Evolutionary conservation across 2,113 vertebrate genomes (phyloP), one percentile per base, ranked within the genome.

Genomic region (Tupaia chinensis): DNA sequence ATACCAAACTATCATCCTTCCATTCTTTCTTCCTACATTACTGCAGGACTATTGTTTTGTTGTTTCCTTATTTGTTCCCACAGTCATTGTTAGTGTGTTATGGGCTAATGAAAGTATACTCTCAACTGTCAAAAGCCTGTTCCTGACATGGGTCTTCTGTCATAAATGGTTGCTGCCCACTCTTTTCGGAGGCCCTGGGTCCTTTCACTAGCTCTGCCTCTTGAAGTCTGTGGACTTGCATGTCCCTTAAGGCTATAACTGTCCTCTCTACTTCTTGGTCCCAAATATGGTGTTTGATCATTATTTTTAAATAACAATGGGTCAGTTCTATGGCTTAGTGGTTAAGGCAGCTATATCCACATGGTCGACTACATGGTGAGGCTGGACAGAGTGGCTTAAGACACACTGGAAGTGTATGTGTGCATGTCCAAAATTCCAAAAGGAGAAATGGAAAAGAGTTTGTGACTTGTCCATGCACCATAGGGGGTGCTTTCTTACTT

Each of bases 111-210:
- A 65, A 0, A 84, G 9, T 16, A 56, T 20, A 22, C 2, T 56
- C 5, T 9, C 23, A 58, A 61, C 3, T 27, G 29, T 44, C 6
- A 61, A 9, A 79, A 63, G 54, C 13, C 12, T 66, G 5, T 56
- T 20, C 20, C 12, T 2, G 3, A 3, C 15, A 22, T 2, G 7
- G 13, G 1, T 4, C 5, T 10, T 32, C 23, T n/a, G 0, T 27
- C 85, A 11, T 14, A 68, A 60, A 63, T 56, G 68, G 29, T 17
- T 10, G 0, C 29, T 72, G 14, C 6, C 22, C 8, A 66, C 29
- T 85, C 13, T 66, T 22, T 68, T 9, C 54, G 23, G 4, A 44
- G 20, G n/a, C 25, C 73, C 44, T 4, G 4, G 5, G 1, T n/a
- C 4, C 66, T 79, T 73, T 22, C 19, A 25, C 10, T 22, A 7